A percentile compares a stretch with the other conserved stretches of the same genome.
Evolutionary conservation across 2,888 invertebrate species (phyloP).

Genomic region (Hirtodrosophila alboralis): DNA sequence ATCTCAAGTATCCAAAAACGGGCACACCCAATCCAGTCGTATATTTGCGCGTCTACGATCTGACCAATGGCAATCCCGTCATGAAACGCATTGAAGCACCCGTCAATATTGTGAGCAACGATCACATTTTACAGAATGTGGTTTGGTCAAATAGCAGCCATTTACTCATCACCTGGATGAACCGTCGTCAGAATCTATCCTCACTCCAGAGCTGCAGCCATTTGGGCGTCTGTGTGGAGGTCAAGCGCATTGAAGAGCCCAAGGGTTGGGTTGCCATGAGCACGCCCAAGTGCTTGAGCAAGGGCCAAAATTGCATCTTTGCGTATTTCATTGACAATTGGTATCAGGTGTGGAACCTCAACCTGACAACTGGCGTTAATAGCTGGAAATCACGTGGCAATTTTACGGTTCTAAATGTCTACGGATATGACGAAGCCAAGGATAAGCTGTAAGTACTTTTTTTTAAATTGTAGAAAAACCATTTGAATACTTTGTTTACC

Average conservation of each 20-base stretch:
- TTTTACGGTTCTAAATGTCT: constrained; percentile 86
- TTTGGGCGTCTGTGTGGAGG: constrained; percentile 76
- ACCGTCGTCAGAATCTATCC: constrained; percentile 91
- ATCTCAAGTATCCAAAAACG: constrained; percentile 91
- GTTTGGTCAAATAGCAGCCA: constrained; percentile 89
- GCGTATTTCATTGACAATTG: constrained; percentile 85
- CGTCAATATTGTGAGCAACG: constrained; percentile 85
- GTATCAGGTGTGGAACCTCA: constrained; percentile 83
- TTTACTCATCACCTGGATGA: constrained; percentile 91
- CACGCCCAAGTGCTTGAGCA: constrained; percentile 84
- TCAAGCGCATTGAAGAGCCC: constrained; percentile 86
- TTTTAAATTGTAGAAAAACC: neutral
- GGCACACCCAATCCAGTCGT: constrained; percentile 91
- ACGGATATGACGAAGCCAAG: constrained; percentile 87
- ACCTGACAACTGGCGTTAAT: constrained; percentile 77
- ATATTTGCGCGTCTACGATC: constrained; percentile 87
- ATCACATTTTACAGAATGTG: constrained; percentile 89
- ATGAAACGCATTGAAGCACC: constrained; percentile 85
- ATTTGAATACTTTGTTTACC: neutral
- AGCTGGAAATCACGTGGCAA: constrained; percentile 83
- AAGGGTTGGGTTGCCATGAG: constrained; percentile 89
- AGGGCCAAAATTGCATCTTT: constrained; percentile 75
- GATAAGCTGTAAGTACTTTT: constrained; percentile 85
- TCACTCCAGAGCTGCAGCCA: constrained; percentile 75
- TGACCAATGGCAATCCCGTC: constrained; percentile 83